Percentiles rank a stretch among this genome's conserved stretches.
Evolutionary conservation across 2,113 vertebrate genomes (phyloP).

Genomic region (Pyxicephalus adspersus): DNA sequence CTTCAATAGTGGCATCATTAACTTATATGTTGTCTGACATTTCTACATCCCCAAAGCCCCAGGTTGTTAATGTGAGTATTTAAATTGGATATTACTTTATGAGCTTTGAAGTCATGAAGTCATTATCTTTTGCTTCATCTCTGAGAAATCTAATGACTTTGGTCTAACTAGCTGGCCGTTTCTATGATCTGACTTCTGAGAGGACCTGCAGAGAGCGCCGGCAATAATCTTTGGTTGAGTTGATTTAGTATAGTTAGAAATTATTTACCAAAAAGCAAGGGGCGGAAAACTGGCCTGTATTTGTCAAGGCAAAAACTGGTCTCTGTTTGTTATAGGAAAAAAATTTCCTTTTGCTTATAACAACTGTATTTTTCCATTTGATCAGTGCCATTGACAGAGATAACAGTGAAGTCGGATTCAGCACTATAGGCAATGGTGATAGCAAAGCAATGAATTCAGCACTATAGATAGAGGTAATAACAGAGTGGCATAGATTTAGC

Average conservation of each 20-base stretch:
- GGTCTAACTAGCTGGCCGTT: background rate
- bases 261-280: no score
- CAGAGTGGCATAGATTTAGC: no score
- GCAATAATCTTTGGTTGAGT: background rate
- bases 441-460: no score
- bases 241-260: no score
- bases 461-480: no score
- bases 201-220: background rate
- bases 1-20: constrained; percentile 17
- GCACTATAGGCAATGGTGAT: no score
- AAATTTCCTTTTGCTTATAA: no score
- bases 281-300: no score
- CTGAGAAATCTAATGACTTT: background rate
- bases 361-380: no score
- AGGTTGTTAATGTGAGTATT: background rate
- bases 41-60: background rate
- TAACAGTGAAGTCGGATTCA: no score
- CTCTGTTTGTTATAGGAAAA: no score
- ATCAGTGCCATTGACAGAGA: background rate
- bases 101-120: background rate
- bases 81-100: constrained; percentile 27
- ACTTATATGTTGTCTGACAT: constrained; percentile 13
- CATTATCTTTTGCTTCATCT: background rate
- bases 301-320: no score
- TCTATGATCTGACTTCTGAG: constrained; percentile 12